Evolutionary conservation across 2,888 invertebrate genomes (phyloP).

Genomic region (Cephus rjabovi): DNA sequence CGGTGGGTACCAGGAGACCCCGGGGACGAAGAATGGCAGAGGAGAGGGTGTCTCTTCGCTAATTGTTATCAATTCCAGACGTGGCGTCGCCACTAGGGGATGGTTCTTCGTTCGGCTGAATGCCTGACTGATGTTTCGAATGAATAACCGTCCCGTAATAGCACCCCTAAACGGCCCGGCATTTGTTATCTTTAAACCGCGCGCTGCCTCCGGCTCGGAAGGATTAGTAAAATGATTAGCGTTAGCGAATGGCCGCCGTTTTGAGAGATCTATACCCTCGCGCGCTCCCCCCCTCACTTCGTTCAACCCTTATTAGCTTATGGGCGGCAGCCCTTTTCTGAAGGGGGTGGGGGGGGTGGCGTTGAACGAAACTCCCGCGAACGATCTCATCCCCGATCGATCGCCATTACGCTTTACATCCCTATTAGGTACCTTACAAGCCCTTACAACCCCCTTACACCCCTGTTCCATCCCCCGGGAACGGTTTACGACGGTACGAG

Average conservation of each 20-base stretch:
- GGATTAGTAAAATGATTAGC: conserved; percentile 48
- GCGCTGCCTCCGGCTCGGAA: neutral
- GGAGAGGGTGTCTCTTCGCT: neutral
- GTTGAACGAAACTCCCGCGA: no score
- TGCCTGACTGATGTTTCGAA: conserved; percentile 23
- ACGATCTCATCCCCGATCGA: no score
- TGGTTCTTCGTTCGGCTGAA: conserved; percentile 1
- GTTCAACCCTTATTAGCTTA: conserved; percentile 17
- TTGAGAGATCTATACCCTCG: neutral
- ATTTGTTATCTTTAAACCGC: conserved; percentile 58
- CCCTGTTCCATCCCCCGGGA: no score
- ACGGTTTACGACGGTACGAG: no score
- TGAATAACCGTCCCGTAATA: conserved; percentile 49
- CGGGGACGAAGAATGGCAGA: no score
- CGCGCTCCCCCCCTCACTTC: neutral
- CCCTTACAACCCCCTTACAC: no score
- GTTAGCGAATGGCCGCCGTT: conserved; percentile 40
- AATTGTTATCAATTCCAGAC: conserved; percentile 34
- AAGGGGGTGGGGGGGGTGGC: no score
- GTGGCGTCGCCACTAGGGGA: neutral
- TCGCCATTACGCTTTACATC: no score
- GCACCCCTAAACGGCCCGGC: conserved; percentile 46
- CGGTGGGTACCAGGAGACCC: no score
- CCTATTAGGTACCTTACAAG: no score
- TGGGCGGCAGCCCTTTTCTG: conserved; percentile 10